phyloP scores from a whole-genome alignment of 1,140 invertebrate genomes.

The Drosophila ironensis region DNA sequence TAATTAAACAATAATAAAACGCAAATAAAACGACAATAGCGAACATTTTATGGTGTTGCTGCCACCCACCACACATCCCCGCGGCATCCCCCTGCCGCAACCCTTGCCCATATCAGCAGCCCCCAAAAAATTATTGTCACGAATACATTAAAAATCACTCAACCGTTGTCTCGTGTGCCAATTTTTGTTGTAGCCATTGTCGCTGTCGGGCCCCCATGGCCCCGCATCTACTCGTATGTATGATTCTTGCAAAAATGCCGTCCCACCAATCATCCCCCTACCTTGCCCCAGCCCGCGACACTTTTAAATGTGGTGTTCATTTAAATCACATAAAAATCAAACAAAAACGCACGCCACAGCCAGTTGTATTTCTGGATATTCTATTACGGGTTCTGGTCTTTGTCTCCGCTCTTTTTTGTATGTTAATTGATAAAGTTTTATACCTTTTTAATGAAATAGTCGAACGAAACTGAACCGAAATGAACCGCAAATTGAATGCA shows the following conservation, averaged over 20 bases:
- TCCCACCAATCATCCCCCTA: neutral
- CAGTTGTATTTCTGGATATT: conserved; percentile 24
- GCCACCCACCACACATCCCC: conserved; percentile 5
- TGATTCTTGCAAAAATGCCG: conserved; percentile 29
- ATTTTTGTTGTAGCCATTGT: conserved; percentile 37
- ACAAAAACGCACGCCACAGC: conserved; percentile 35
- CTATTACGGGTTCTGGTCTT: conserved; percentile 24
- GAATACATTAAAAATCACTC: conserved; percentile 78
- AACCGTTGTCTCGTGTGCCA: conserved; percentile 72
- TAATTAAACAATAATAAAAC: conserved; percentile 79
- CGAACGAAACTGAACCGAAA: conserved; percentile 5
- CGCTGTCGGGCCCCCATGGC: neutral
- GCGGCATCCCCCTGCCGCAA: neutral
- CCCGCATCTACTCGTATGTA: neutral
- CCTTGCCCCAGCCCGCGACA: neutral
- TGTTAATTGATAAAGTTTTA: conserved; percentile 53
- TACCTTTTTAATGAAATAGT: conserved; percentile 49
- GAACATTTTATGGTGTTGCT: conserved; percentile 59
- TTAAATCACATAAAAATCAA: conserved; percentile 69
- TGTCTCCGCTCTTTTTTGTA: conserved; percentile 16
- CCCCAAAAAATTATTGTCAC: conserved; percentile 70
- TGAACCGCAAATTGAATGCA: conserved; percentile 11
- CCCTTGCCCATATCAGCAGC: conserved; percentile 37
- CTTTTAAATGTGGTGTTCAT: conserved; percentile 51
- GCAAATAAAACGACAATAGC: conserved; percentile 65